These are phyloP conservation scores for Paramuricea clavata DNA, from an alignment of 92 coral and sea anemone genomes.

Conservation along the genomic window DNA sequence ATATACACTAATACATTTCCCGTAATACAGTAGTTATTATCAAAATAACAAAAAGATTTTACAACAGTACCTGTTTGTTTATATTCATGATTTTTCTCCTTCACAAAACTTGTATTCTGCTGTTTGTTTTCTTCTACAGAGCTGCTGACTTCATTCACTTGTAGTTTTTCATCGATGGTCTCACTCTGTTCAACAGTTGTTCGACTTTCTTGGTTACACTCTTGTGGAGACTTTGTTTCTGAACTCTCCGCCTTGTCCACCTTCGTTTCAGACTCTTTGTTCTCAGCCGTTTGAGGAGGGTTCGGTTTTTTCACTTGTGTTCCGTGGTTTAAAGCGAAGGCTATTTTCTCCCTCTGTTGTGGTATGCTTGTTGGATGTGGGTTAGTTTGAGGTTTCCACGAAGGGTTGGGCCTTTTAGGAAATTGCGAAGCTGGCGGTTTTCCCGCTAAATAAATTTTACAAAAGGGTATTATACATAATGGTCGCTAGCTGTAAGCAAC, in stretches of 20 bases:
- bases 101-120: not conserved
- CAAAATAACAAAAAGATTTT: too few species aligned
- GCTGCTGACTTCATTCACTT: slow-evolving; percentile 8
- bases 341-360: not conserved
- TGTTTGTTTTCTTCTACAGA: not conserved
- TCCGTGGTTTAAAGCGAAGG: slow-evolving; percentile 13
- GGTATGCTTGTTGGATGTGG: slow-evolving; percentile 15
- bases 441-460: not conserved
- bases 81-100: not conserved
- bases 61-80: too few species aligned
- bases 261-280: not conserved
- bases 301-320: slow-evolving; percentile 2
- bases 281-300: not conserved
- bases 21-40: too few species aligned
- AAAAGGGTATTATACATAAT: not conserved
- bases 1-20: too few species aligned
- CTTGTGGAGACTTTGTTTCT: not conserved
- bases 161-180: not conserved
- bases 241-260: not conserved
- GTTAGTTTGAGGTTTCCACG: not conserved
- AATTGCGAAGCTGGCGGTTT: not conserved
- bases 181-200: not conserved
- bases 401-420: not conserved
- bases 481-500: too few species aligned
- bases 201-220: not conserved